These are phyloP conservation scores for Limanda limanda DNA, from an alignment of 2,113 vertebrate species.

Conservation along the genomic window DNA sequence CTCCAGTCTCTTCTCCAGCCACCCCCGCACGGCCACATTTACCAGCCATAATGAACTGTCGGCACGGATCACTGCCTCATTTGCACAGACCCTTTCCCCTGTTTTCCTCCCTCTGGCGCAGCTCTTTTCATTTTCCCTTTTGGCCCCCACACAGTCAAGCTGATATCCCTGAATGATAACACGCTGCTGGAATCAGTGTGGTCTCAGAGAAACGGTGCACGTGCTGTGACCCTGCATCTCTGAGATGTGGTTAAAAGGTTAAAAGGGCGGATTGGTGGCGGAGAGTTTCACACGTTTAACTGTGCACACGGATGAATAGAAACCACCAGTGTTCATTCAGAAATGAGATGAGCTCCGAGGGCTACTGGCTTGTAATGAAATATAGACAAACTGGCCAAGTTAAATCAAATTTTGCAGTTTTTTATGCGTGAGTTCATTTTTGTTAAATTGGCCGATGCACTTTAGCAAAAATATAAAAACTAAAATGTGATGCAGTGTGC, in stretches of 20 bases:
- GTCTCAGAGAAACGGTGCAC: background rate
- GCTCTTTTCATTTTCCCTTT: constrained; percentile 42
- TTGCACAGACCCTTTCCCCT: constrained; percentile 52
- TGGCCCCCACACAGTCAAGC: constrained; percentile 20
- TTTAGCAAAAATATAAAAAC: too few species aligned
- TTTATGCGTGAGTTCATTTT: background rate
- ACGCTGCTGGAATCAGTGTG: background rate
- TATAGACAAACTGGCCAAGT: background rate
- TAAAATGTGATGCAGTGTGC: too few species aligned
- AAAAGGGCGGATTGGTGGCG: background rate
- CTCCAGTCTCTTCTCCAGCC: constrained; percentile 56
- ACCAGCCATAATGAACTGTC: constrained; percentile 81
- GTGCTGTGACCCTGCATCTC: constrained; percentile 1
- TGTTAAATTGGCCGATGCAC: too few species aligned
- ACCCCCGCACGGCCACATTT: constrained; percentile 67
- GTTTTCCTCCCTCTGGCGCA: constrained; percentile 47
- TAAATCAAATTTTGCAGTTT: background rate
- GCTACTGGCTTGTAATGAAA: background rate
- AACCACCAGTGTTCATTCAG: background rate
- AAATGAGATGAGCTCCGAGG: background rate
- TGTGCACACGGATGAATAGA: background rate
- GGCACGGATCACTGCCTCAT: constrained; percentile 72
- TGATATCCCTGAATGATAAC: constrained; percentile 31
- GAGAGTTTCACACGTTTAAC: background rate
- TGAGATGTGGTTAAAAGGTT: constrained; percentile 4